Conservation (phyloP, 1,140 invertebrate genomes). For the Pseudobourletiella spinata region DNA sequence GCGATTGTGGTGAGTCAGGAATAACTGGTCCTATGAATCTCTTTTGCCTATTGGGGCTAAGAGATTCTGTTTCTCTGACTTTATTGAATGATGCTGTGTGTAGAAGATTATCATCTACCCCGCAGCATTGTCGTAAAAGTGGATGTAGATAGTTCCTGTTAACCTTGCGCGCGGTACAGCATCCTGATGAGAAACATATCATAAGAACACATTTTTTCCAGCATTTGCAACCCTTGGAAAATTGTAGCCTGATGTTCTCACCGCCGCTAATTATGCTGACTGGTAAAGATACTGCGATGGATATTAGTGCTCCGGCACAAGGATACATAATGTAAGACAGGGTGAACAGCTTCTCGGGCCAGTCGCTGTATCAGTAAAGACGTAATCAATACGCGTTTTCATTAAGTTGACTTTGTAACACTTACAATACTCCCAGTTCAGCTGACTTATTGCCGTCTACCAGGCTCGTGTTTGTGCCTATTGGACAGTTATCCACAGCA, state of each 20-base stretch:
- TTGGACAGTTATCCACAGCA: slow-evolving; percentile 5
- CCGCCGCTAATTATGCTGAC: slow-evolving; percentile 16
- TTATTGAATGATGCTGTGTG: too few species aligned
- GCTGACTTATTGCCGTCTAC: background rate
- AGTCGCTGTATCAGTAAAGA: background rate
- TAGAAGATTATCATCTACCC: too few species aligned
- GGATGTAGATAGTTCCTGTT: slow-evolving; percentile 21
- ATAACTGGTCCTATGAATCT: too few species aligned
- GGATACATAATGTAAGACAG: slow-evolving; percentile 28
- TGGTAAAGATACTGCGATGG: slow-evolving; percentile 10
- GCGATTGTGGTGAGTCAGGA: too few species aligned
- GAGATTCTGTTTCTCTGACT: too few species aligned
- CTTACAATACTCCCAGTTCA: background rate
- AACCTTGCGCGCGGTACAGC: background rate
- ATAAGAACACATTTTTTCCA: background rate
- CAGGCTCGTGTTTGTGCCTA: background rate
- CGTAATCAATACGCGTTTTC: background rate
- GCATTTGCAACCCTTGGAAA: too few species aligned
- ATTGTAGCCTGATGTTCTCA: too few species aligned
- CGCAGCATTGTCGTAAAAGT: background rate
- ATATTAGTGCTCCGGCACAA: slow-evolving; percentile 19
- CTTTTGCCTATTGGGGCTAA: too few species aligned
- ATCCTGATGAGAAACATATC: background rate
- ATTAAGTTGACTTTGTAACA: background rate
- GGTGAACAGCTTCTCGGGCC: slow-evolving; percentile 25